Evolutionary conservation across 2,888 invertebrate genomes (phyloP), one percentile per base, ranked within the genome.

Genomic region (Ypsolopha scabrella): DNA sequence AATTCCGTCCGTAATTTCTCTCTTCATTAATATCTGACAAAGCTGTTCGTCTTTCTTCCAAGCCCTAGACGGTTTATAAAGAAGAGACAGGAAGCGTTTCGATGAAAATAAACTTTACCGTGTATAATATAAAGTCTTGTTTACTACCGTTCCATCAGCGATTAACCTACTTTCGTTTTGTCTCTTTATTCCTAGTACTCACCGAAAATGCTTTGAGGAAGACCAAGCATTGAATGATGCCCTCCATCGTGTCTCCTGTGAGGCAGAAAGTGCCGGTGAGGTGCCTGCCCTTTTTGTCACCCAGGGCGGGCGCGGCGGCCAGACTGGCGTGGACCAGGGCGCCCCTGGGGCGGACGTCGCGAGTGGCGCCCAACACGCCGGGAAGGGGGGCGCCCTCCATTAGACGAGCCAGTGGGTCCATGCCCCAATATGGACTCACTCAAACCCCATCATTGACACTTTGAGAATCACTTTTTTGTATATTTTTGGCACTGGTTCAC

Each of bases 151-250:
- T 43, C 8, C 14, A 13, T 11, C 13, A 43, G 43, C 10, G 39
- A 13, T 13, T 1, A 13, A 11, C 24, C 24, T 24, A 24, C 24
- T 41, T 41, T 41, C 24, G 24, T 24, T 24, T 24, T 4, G 4
- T 24, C 24, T 24, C 24, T 24, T 24, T 43, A 14, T 43, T 43
- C 13, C 43, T 43, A 9, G 41, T 39, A 89, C 95, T 93, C 89
- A 96, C 96, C 93, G 95, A 94, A 78, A 95, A 95, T 41, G 95
- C 95, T 82, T 95, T 96, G 72, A 95, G 91, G 87, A 95, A 95
- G 65, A 96, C 96, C 67, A 96, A 90, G 77, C 95, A 95, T 87
- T 96, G 95, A 72, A 96, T 95, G 71, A 96, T 95, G 63, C 95
- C 95, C 74, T 96, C 95, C 95, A 96, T 95, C 55, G 95, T 95